A percentile compares a stretch with the other conserved stretches of the same genome.
Conservation (phyloP, 2,888 invertebrate species). For the Mylabris sibirica region DNA sequence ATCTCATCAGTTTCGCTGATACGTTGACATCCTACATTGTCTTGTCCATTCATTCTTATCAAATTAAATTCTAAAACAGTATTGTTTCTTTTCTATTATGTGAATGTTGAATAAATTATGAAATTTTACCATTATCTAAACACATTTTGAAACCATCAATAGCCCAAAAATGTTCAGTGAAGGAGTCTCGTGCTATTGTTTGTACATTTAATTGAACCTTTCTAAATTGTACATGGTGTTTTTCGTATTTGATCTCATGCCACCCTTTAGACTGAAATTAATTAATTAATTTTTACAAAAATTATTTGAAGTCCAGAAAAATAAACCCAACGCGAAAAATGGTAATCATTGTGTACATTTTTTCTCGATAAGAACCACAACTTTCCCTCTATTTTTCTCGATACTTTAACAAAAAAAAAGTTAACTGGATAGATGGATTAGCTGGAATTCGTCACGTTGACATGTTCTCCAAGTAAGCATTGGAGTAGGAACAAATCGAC, state of each 20-base stretch:
- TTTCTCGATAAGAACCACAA: too few relatives aligned
- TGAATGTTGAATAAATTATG: neutral
- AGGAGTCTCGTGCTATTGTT: slow-evolving; percentile 4
- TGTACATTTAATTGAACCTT: neutral
- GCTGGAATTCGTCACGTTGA: too few relatives aligned
- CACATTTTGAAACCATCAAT: slow-evolving; percentile 43
- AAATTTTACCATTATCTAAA: slow-evolving; percentile 23
- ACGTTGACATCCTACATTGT: neutral
- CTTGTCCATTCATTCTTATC: neutral
- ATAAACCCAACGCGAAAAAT: too few relatives aligned
- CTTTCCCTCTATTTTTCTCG: too few relatives aligned
- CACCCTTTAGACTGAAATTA: neutral
- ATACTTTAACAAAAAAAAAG: too few relatives aligned
- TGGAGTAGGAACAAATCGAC: too few relatives aligned
- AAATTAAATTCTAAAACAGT: neutral
- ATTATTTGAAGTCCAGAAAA: too few relatives aligned
- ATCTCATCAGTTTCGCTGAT: neutral
- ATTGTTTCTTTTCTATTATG: too few relatives aligned
- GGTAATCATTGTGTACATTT: too few relatives aligned
- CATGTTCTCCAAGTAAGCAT: too few relatives aligned
- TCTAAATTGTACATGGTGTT: neutral
- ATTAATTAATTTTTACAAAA: neutral
- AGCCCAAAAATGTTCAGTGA: slow-evolving; percentile 39
- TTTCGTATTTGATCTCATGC: neutral
- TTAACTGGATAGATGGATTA: too few relatives aligned